phyloP scores from a whole-genome alignment of 2,888 invertebrate genomes.

The Lasioglossum pauxillum region DNA sequence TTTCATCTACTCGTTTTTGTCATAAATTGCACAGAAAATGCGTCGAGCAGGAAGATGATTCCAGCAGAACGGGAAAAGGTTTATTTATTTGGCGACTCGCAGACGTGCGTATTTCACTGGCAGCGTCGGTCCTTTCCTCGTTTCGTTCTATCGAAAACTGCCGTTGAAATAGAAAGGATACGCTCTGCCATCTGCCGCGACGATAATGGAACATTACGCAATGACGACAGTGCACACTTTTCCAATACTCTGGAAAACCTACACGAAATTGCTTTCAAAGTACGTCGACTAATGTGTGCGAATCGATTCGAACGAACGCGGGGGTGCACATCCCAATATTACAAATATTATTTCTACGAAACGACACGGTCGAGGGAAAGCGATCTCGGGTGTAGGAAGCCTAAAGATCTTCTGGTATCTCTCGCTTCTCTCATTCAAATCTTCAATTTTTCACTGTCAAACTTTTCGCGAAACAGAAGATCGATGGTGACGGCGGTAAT shows the following conservation, averaged over 20 bases:
- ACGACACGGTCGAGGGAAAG: neutral
- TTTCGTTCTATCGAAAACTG: neutral
- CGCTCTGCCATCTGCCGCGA: constrained; percentile 1
- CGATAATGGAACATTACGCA: constrained; percentile 24
- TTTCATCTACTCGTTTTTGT: no score
- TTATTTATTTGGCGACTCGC: constrained; percentile 2
- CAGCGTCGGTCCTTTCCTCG: neutral
- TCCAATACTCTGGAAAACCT: constrained; percentile 20
- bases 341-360: constrained; percentile 15
- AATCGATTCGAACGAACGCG: neutral
- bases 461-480: neutral
- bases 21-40: neutral
- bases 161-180: neutral
- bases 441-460: neutral
- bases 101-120: neutral
- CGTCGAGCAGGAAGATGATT: neutral
- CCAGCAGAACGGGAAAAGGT: neutral
- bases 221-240: constrained; percentile 9
- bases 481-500: neutral
- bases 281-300: constrained; percentile 21
- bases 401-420: neutral
- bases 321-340: neutral
- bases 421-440: neutral
- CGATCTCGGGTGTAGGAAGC: no score
- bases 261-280: constrained; percentile 24